phyloP scores from a whole-genome alignment of 2,888 invertebrate species.

The Tryphoninae sp. region DNA sequence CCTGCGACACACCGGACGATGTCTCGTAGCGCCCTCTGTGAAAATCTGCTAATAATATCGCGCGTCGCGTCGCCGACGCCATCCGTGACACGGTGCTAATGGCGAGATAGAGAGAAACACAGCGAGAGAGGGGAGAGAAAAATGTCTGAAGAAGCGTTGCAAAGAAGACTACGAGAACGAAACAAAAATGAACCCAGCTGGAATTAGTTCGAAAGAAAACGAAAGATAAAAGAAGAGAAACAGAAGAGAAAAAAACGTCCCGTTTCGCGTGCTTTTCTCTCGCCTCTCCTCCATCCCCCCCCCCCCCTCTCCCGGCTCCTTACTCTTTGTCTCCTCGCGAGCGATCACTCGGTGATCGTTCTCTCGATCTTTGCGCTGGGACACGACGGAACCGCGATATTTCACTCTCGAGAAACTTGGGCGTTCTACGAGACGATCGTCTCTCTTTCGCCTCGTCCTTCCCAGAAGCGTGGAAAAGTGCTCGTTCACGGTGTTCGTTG shows the following conservation, averaged over 20 bases:
- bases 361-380: not conserved
- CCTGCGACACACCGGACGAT: conserved; percentile 18
- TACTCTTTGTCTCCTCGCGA: conserved; percentile 38
- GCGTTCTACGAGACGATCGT: not conserved
- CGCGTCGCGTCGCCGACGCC: conserved; percentile 1
- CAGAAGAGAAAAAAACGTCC: conserved; percentile 52
- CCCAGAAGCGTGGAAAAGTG: conserved; percentile 73
- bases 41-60: conserved; percentile 29
- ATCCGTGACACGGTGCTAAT: conserved; percentile 56
- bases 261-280: conserved; percentile 68
- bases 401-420: conserved; percentile 12
- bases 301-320: conserved; percentile 31
- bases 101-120: conserved; percentile 51
- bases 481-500: conserved; percentile 74
- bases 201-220: conserved; percentile 13
- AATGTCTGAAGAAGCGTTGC: conserved; percentile 45
- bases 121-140: conserved; percentile 26
- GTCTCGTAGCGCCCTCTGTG: conserved; percentile 32
- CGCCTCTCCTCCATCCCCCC: conserved; percentile 32
- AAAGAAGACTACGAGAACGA: conserved; percentile 18
- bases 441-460: conserved; percentile 64
- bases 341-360: conserved; percentile 29
- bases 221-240: not conserved
- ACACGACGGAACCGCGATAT: conserved; percentile 9
- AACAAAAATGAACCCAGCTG: conserved; percentile 31